Evolutionary conservation across 2,888 invertebrate species (phyloP).

Genomic region (Polyommatus icarus): DNA sequence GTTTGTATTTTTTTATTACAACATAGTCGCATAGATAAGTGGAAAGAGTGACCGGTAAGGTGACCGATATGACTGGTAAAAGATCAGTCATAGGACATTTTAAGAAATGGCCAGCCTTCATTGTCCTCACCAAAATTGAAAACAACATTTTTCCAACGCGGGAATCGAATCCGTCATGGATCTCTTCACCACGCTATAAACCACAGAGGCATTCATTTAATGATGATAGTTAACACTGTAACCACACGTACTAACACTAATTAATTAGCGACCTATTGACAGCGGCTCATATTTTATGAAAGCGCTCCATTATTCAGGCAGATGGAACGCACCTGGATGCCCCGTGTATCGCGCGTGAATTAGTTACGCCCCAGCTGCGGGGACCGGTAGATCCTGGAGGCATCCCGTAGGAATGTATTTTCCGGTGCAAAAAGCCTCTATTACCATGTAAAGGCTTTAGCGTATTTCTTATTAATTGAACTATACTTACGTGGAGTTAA

Average conservation of each 20-base stretch:
- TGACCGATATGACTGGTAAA: no score
- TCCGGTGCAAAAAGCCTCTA: background rate
- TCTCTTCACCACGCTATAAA: background rate
- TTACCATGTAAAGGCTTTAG: background rate
- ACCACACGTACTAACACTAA: background rate
- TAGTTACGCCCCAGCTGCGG: background rate
- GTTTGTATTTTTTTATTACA: no score
- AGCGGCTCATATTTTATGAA: constrained; percentile 1
- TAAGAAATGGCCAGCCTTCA: no score
- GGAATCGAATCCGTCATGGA: background rate
- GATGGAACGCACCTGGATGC: background rate
- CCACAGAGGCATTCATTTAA: background rate
- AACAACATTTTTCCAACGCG: background rate
- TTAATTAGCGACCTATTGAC: background rate
- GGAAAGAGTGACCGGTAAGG: no score
- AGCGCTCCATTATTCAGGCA: background rate
- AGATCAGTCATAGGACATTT: no score
- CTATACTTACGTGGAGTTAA: background rate
- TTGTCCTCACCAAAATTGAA: background rate
- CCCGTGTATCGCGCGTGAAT: background rate
- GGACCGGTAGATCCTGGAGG: background rate
- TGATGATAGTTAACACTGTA: background rate
- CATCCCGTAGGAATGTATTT: background rate
- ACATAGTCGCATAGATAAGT: no score
- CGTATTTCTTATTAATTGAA: background rate